Percentiles rank a stretch among this genome's conserved stretches.
phyloP scores from a whole-genome alignment of 1,140 invertebrate species.

The Drusus annulatus region DNA sequence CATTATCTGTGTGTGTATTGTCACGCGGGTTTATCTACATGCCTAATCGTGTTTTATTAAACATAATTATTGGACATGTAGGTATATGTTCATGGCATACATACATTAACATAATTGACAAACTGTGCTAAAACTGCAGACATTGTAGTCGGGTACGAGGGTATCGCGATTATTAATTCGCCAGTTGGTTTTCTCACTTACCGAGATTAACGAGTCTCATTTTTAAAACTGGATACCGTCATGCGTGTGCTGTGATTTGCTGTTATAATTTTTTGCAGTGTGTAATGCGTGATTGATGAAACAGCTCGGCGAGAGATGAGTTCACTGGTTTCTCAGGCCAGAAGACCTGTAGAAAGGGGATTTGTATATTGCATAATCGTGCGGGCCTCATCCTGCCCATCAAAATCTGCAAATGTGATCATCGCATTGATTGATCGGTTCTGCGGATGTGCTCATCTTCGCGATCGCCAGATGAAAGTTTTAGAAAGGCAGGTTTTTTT shows the following conservation, averaged over 20 bases:
- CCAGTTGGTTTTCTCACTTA: too few species aligned
- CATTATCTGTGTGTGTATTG: too few species aligned
- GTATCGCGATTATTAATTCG: too few species aligned
- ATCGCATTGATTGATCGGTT: not conserved
- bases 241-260: constrained; percentile 10
- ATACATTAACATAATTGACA: too few species aligned
- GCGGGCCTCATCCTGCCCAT: not conserved
- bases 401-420: constrained; percentile 15
- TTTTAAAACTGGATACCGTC: not conserved
- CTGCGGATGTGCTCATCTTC: not conserved
- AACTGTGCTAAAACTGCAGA: too few species aligned
- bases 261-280: constrained; percentile 13
- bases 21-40: too few species aligned
- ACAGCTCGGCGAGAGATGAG: not conserved
- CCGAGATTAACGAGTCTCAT: not conserved
- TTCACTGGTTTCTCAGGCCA: constrained; percentile 14
- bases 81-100: too few species aligned
- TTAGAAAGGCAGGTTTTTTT: constrained; percentile 7
- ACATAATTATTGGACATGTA: too few species aligned
- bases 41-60: too few species aligned
- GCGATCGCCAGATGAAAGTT: not conserved
- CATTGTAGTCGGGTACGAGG: too few species aligned
- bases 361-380: constrained; percentile 10
- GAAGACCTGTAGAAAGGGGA: constrained; percentile 1
- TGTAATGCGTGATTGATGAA: constrained; percentile 29